These are phyloP conservation scores for Tetranychus cinnabarinus DNA, from an alignment of 1,140 invertebrate genomes.

Conservation along the genomic window DNA sequence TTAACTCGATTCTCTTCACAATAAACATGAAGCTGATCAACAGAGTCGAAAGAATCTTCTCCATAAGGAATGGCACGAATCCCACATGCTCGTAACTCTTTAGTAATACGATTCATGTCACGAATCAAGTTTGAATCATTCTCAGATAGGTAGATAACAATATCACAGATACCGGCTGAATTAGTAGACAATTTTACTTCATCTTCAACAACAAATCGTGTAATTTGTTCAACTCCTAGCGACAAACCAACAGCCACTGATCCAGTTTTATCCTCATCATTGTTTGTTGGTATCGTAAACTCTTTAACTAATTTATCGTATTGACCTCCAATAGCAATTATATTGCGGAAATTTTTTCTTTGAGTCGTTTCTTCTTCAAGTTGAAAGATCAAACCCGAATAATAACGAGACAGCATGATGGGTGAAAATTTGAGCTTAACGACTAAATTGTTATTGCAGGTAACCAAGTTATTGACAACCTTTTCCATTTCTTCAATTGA, in stretches of 20 bases:
- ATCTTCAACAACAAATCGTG: slow-evolving; percentile 25
- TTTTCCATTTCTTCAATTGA: no score
- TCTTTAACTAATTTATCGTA: slow-evolving; percentile 27
- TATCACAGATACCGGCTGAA: background rate
- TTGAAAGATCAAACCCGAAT: no score
- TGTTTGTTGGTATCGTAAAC: slow-evolving; percentile 19
- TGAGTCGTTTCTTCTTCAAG: no score
- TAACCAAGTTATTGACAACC: no score
- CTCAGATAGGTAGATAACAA: slow-evolving; percentile 1
- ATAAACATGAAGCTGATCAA: background rate
- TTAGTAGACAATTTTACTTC: slow-evolving; percentile 17
- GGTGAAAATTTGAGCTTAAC: no score
- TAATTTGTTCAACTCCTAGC: slow-evolving; percentile 40
- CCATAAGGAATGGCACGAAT: background rate
- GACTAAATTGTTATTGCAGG: no score
- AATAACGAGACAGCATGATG: no score
- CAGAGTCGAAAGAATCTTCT: background rate
- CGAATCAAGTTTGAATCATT: background rate
- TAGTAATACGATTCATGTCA: background rate
- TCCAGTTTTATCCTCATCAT: slow-evolving; percentile 19
- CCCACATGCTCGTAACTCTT: background rate
- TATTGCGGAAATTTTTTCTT: background rate
- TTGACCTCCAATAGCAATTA: slow-evolving; percentile 32
- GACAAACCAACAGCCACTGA: slow-evolving; percentile 41
- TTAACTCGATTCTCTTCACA: background rate